Percentiles rank a stretch among this genome's conserved stretches.
Conservation (phyloP, 2,888 invertebrate species). For the Octonoba sinensis region DNA sequence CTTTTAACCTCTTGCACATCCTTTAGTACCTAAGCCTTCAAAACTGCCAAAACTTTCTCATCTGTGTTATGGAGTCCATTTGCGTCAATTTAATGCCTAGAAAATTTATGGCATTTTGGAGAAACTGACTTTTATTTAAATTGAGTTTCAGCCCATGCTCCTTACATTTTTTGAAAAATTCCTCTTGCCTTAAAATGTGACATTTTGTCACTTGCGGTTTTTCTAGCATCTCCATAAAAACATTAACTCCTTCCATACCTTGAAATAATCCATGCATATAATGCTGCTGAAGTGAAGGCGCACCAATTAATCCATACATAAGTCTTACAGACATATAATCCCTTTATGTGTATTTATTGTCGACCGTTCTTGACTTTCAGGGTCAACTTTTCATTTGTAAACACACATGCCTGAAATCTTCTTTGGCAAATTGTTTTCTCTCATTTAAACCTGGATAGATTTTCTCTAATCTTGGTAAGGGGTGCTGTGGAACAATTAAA, state of each 20-base stretch:
- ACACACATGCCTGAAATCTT: constrained; percentile 15
- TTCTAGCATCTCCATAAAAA: constrained; percentile 26
- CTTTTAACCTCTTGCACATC: not conserved
- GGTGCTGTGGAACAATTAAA: constrained; percentile 10
- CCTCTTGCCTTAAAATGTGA: constrained; percentile 1
- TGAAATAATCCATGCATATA: constrained; percentile 15
- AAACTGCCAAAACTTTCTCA: not conserved
- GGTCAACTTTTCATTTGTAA: constrained; percentile 21
- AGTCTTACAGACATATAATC: constrained; percentile 18
- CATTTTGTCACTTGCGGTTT: not conserved
- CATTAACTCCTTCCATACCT: constrained; percentile 10
- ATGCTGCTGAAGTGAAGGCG: constrained; percentile 12
- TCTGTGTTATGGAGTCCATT: not conserved
- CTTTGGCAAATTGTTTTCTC: constrained; percentile 16
- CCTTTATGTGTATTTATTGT: constrained; percentile 28
- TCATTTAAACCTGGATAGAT: constrained; percentile 11
- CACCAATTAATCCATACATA: constrained; percentile 22
- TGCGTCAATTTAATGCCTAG: too few relatives aligned
- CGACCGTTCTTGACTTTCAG: constrained; percentile 17
- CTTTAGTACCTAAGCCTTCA: not conserved
- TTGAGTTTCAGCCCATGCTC: constrained; percentile 4
- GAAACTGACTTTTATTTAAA: not conserved
- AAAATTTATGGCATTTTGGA: constrained; percentile 3
- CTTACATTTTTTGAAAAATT: not conserved
- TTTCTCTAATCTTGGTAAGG: constrained; percentile 17